Evolutionary conservation across 2,888 invertebrate species (phyloP), one percentile per base, ranked within the genome.

Genomic region (Temnothorax ravouxi): DNA sequence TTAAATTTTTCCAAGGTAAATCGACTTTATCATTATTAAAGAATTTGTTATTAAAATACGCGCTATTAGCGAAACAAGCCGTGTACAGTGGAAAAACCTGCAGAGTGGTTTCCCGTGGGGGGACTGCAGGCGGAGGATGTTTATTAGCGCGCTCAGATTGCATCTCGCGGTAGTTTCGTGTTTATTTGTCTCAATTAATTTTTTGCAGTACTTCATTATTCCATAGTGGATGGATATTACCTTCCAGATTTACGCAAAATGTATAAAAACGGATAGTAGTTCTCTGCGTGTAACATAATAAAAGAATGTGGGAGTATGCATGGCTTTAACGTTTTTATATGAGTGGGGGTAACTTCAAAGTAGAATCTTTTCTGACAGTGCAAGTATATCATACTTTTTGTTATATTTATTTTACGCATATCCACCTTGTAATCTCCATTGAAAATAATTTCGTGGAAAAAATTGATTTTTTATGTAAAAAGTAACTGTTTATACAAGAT

Each of bases 131-230:
- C 67, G 29, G 64, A 75, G 44, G n/a, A 67, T 56, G 54, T 77
- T 77, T 77, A 77, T 77, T 77, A 77, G 44, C 44, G 54, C 54
- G 44, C 56, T 56, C 67, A 77, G 77, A 77, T 77, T 77, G 67
- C 34, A 67, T 67, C 67, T 77, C 54, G 44, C 29, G 54, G 54
- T 77, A 56, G 54, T 44, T 18, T 67, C 64, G 41, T 64, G 76
- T 77, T 67, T 61, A 77, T 77, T 77, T 67, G 67, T 67, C 67
- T 77, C 77, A 67, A 77, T 77, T 77, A 77, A 56, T 67, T 77
- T 77, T 77, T 67, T 77, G 56, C 44, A 3, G 25, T 29, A 56
- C 54, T 77, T 77, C 29, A 67, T 67, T 77, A 67, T 67, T 34
- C 67, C 44, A 29, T 41, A 67, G 44, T 67, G 44, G 67, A 56